A percentile compares a stretch with the other conserved stretches of the same genome.
These are phyloP conservation scores for Chaetops frenatus DNA, from an alignment of 2,113 vertebrate species.

Conservation along the genomic window DNA sequence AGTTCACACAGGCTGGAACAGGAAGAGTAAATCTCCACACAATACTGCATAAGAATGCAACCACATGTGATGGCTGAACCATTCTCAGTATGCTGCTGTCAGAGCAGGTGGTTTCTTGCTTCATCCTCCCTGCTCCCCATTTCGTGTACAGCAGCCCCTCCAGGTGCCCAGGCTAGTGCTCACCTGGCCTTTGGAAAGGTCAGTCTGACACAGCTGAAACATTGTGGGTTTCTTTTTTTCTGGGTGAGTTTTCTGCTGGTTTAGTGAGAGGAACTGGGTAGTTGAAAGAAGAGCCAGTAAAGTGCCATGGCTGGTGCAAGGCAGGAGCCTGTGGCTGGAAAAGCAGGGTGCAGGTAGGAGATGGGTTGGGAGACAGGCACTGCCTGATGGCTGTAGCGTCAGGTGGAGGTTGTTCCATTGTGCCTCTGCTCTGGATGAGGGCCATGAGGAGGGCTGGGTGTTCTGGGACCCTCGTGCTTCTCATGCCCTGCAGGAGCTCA, in stretches of 20 bases:
- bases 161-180: accelerated
- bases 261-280: background rate
- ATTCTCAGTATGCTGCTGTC: background rate
- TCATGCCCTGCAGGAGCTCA: background rate
- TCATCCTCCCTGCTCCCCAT: background rate
- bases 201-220: background rate
- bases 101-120: background rate
- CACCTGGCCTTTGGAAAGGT: background rate
- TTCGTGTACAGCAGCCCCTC: background rate
- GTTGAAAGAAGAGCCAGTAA: background rate
- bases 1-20: background rate
- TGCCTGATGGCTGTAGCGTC: background rate
- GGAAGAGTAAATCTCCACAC: background rate
- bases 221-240: background rate
- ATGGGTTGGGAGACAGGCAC: accelerated
- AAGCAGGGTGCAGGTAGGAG: background rate
- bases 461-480: background rate
- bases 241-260: background rate
- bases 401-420: background rate
- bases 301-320: background rate
- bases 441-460: background rate
- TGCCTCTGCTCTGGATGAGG: background rate
- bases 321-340: background rate
- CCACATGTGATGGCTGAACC: background rate
- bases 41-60: background rate